phyloP scores from a whole-genome alignment of 2,888 invertebrate species.

The Gasteruption jaculator region DNA sequence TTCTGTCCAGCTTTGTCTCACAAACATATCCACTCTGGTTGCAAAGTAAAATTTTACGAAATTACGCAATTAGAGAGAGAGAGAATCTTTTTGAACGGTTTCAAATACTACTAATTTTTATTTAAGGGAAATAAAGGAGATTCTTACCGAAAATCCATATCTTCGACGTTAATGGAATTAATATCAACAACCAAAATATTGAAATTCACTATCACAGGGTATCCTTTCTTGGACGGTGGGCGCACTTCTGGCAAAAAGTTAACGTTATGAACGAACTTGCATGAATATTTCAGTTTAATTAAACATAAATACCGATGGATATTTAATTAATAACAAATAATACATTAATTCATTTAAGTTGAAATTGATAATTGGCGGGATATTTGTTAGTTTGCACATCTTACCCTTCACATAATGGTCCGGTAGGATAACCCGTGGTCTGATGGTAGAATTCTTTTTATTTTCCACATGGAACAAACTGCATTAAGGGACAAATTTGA shows the following conservation, averaged over 20 bases:
- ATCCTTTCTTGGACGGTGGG: constrained; percentile 68
- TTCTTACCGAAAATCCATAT: constrained; percentile 80
- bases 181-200: constrained; percentile 82
- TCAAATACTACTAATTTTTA: constrained; percentile 22
- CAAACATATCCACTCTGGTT: constrained; percentile 77
- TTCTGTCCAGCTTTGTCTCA: constrained; percentile 77
- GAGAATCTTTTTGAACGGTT: constrained; percentile 4
- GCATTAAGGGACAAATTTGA: constrained; percentile 11
- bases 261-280: too few relatives aligned
- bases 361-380: too few relatives aligned
- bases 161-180: constrained; percentile 82
- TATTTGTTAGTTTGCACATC: too few relatives aligned
- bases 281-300: too few relatives aligned
- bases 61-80: not conserved
- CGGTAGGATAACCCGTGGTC: constrained; percentile 66
- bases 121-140: constrained; percentile 2
- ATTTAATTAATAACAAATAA: too few relatives aligned
- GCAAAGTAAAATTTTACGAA: constrained; percentile 2
- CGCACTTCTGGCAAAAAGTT: constrained; percentile 63
- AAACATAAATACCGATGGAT: too few relatives aligned
- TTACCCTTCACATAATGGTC: constrained; percentile 74
- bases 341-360: too few relatives aligned
- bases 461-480: constrained; percentile 28
- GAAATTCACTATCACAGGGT: constrained; percentile 73
- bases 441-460: constrained; percentile 53